These are phyloP conservation scores for Diplodus puntazzo DNA, from an alignment of 2,797 vertebrate species.

Conservation along the genomic window DNA sequence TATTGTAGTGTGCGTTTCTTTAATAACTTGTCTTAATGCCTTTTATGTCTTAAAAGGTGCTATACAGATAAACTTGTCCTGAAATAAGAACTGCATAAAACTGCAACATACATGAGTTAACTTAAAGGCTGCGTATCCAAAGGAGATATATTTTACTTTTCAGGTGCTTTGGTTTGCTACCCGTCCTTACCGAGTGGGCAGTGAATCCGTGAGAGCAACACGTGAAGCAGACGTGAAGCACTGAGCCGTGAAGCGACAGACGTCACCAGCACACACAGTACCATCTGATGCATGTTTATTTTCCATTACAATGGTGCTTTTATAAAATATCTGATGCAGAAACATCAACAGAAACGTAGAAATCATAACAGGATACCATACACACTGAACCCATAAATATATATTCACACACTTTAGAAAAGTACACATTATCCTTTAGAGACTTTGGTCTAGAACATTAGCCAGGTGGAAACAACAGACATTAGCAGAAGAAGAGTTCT, in stretches of 20 bases:
- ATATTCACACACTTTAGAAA: constrained; percentile 77
- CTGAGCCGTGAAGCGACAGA: constrained; percentile 8
- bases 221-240: neutral
- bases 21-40: neutral
- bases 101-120: neutral
- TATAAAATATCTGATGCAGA: constrained; percentile 82
- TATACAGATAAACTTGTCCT: neutral
- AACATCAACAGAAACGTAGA: constrained; percentile 79
- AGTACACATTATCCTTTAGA: constrained; percentile 69
- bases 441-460: constrained; percentile 79
- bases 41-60: neutral
- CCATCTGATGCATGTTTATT: constrained; percentile 68
- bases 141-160: constrained; percentile 1
- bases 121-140: neutral
- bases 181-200: neutral
- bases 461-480: constrained; percentile 65
- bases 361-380: constrained; percentile 69
- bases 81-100: neutral
- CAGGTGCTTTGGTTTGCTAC: neutral
- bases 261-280: constrained; percentile 4
- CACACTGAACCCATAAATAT: constrained; percentile 77
- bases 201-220: neutral
- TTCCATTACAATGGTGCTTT: constrained; percentile 74
- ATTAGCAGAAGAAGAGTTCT: constrained; percentile 59
- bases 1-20: neutral